These are phyloP conservation scores for Ormyrus pomaceus DNA, from an alignment of 2,888 invertebrate genomes.

Conservation along the genomic window DNA sequence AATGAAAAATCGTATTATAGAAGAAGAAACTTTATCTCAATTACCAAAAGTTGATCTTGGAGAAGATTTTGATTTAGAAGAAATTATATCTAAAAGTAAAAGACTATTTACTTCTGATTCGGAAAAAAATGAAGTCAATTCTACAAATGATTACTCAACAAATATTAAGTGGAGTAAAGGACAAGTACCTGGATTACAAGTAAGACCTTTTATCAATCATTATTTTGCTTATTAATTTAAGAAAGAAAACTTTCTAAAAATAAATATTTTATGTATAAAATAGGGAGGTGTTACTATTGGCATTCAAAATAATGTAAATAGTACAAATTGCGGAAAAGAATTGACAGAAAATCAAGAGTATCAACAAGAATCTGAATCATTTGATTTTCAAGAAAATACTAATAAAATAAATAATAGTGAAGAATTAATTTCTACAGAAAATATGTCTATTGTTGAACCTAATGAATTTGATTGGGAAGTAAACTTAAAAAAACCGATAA, in stretches of 20 bases:
- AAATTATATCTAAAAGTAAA: constrained; percentile 37
- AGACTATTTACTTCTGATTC: constrained; percentile 6
- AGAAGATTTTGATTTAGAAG: constrained; percentile 67
- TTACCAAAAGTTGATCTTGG: constrained; percentile 70
- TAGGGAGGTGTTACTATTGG: constrained; percentile 63
- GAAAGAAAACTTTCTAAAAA: not conserved
- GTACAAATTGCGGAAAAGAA: not conserved
- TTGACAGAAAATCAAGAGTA: constrained; percentile 3
- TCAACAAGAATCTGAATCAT: constrained; percentile 48
- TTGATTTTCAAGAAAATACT: constrained; percentile 30
- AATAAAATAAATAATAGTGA: constrained; percentile 29
- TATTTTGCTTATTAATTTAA: not conserved
- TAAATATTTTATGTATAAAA: constrained; percentile 24
- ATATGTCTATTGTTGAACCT: not conserved
- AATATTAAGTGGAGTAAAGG: constrained; percentile 70
- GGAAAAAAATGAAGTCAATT: too few relatives aligned
- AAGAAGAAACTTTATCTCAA: constrained; percentile 64
- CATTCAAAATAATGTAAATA: constrained; percentile 21
- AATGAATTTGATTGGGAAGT: constrained; percentile 42
- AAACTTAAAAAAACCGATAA: constrained; percentile 29
- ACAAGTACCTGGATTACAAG: constrained; percentile 65
- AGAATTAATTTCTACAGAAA: not conserved
- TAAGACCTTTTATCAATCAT: constrained; percentile 44
- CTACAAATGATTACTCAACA: constrained; percentile 3
- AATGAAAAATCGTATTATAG: not conserved